Evolutionary conservation across 2,797 vertebrate species (phyloP), one percentile per base, ranked within the genome.

Genomic region (Tympanoctomys barrerae): DNA sequence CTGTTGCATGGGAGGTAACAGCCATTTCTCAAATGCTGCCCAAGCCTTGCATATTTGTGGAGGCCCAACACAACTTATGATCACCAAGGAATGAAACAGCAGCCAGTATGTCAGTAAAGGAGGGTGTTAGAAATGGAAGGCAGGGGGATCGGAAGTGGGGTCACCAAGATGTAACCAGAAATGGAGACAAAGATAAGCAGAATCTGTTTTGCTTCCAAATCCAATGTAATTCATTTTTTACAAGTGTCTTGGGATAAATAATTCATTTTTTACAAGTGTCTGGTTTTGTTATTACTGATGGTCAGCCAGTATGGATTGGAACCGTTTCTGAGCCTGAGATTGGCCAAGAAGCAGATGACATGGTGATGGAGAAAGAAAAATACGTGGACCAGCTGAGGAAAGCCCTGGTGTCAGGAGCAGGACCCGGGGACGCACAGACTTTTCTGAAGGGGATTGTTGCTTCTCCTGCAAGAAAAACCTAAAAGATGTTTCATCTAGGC

Each of bases 291-390:
- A 64, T 99, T 70, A 99, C 98, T 80, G 98, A 99, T 97, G 99
- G 99, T 87, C 98, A 98, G 73, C 98, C 98, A 39, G 99, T 99
- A 1, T 99, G 99, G 99, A 98, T 98, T 21, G 99, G 99, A 89
- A 98, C 98, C 99, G 99, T 99, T 79, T 98, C 98, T 97, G 98
- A 99, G 95, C 98, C 98, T 86, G 99, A 99, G n/a, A 97, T 99
- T 98, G 99, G 98, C 94, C 98, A 94, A 83, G 99, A 99, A 97
- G 99, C 99, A 86, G 97, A 92, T 39, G 98, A 99, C 79, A 98
- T 99, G 97, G 99, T 99, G 96, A 98, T 99, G 98, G 96, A 98
- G 36, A 99, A 98, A 97, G 98, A 98, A 89, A 98, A 98, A 85
- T 99, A 99, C 91, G 98, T 99, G 1, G 98, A 98, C 77, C 99